phyloP scores from a whole-genome alignment of 2,113 vertebrate genomes.

The Aplodontia rufa region DNA sequence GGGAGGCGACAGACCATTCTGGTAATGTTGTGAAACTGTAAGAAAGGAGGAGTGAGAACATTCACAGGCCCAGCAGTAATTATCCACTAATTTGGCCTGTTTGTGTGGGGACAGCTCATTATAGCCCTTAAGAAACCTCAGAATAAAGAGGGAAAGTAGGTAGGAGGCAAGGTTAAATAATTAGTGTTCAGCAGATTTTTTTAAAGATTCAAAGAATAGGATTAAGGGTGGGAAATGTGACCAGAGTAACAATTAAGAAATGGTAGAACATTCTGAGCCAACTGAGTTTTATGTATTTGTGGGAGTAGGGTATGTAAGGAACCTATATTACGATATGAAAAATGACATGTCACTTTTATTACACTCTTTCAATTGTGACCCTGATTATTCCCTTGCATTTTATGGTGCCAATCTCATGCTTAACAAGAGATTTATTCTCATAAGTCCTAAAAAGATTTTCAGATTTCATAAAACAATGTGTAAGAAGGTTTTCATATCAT shows the following conservation, averaged over 20 bases:
- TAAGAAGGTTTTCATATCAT: constrained; percentile 9
- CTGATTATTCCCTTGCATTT: constrained; percentile 66
- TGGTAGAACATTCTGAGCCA: constrained; percentile 65
- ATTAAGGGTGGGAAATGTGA: constrained; percentile 83
- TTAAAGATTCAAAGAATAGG: constrained; percentile 81
- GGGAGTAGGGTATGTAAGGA: constrained; percentile 60
- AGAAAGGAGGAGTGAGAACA: constrained; percentile 92
- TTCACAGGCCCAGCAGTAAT: constrained; percentile 94
- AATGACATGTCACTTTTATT: constrained; percentile 61
- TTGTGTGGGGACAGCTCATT: constrained; percentile 99
- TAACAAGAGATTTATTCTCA: constrained; percentile 39
- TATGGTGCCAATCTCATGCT: constrained; percentile 39
- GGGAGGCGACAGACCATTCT: constrained; percentile 97
- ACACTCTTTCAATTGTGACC: constrained; percentile 49
- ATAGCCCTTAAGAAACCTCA: constrained; percentile 94
- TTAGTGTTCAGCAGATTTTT: constrained; percentile 89
- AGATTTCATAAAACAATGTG: constrained; percentile 43
- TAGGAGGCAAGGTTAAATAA: constrained; percentile 99
- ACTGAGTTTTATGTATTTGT: constrained; percentile 76
- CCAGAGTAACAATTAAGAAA: constrained; percentile 81
- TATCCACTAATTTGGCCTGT: constrained; percentile 98
- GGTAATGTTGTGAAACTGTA: constrained; percentile 91
- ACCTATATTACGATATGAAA: constrained; percentile 51
- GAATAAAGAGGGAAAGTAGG: constrained; percentile 94
- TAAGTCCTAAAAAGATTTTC: constrained; percentile 44